phyloP scores from a whole-genome alignment of 2,797 vertebrate species.

The Mormyrus proboscirostris region DNA sequence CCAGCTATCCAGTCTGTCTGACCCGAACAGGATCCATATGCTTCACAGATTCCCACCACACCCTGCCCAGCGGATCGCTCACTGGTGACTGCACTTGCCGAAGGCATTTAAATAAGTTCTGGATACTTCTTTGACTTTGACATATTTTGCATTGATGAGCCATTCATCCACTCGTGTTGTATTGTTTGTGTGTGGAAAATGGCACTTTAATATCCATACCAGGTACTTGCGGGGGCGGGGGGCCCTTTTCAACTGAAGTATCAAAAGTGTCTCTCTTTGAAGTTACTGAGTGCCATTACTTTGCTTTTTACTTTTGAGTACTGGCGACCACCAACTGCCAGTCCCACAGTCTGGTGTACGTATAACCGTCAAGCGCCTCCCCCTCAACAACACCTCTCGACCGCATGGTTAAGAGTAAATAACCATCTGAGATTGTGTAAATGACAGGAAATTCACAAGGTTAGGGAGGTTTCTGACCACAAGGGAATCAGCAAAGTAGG shows the following conservation, averaged over 20 bases:
- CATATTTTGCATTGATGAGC: not conserved
- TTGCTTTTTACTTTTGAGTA: not conserved
- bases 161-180: not conserved
- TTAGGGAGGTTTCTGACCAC: not conserved
- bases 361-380: not conserved
- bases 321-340: not conserved
- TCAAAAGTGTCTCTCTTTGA: not conserved
- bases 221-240: too few relatives aligned
- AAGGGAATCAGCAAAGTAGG: conserved; percentile 7
- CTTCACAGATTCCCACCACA: too few relatives aligned
- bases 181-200: not conserved
- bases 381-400: not conserved
- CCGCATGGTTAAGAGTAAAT: not conserved
- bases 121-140: not conserved
- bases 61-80: not conserved
- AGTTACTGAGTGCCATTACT: not conserved
- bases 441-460: not conserved
- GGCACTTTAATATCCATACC: not conserved
- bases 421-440: not conserved
- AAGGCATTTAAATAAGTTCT: not conserved
- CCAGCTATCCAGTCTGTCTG: not conserved
- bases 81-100: not conserved
- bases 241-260: not conserved
- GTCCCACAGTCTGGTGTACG: not conserved
- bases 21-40: not conserved